These are phyloP conservation scores for Gallinago solitaria DNA, from an alignment of 2,797 vertebrate species.

Conservation along the genomic window DNA sequence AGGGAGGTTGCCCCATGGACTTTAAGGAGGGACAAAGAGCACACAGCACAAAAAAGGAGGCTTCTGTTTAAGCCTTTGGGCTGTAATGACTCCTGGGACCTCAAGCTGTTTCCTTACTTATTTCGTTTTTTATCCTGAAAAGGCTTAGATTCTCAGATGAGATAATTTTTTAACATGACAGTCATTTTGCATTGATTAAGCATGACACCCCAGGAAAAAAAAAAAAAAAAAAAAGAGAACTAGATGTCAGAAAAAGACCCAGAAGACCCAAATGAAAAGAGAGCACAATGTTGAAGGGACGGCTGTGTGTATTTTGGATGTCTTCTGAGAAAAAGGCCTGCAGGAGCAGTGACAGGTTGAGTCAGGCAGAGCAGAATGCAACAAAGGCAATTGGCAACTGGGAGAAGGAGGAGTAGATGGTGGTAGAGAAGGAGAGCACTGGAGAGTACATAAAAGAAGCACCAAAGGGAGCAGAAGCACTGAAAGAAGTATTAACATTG, in stretches of 20 bases:
- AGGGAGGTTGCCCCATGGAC: background rate
- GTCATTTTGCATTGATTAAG: background rate
- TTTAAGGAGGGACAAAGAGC: conserved; percentile 13
- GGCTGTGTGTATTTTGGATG: background rate
- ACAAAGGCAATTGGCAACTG: background rate
- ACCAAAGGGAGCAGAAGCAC: background rate
- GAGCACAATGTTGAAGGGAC: background rate
- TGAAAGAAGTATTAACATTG: background rate
- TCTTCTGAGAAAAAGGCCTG: background rate
- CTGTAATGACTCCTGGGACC: background rate
- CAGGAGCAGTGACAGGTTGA: background rate
- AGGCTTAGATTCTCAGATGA: background rate
- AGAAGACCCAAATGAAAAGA: background rate
- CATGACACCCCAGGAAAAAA: background rate
- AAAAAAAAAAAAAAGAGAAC: background rate
- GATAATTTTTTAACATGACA: background rate
- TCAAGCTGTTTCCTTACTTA: background rate
- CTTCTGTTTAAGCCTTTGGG: background rate
- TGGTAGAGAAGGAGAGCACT: background rate
- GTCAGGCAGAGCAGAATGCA: background rate
- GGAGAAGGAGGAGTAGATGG: background rate
- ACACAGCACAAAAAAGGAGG: background rate
- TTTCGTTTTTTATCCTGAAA: background rate
- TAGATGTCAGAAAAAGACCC: background rate
- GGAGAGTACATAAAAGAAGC: background rate